Percentiles rank a stretch among this genome's conserved stretches.
These are phyloP conservation scores for Azorinus chamasolen DNA, from an alignment of 2,888 invertebrate genomes.

Conservation along the genomic window DNA sequence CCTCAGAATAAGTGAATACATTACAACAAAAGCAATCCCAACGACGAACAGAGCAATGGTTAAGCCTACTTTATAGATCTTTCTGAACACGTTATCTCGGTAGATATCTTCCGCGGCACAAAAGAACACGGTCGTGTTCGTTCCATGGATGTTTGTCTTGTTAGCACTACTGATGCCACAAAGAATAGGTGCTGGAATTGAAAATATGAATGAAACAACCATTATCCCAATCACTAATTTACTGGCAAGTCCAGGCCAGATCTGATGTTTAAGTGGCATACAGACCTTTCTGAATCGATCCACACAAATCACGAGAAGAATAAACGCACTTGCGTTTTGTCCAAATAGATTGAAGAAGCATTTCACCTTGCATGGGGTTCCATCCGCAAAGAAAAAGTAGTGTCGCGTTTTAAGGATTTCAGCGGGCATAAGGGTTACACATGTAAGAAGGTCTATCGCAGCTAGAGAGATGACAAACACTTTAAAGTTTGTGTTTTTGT, in stretches of 20 bases:
- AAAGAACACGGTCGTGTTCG: conserved; percentile 41
- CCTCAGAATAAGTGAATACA: conserved; percentile 47
- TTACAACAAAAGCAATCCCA: conserved; percentile 34
- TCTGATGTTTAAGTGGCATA: conserved; percentile 56
- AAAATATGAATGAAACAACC: conserved; percentile 25
- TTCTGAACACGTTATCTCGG: conserved; percentile 25
- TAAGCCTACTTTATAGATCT: conserved; percentile 39
- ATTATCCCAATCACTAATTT: conserved; percentile 33
- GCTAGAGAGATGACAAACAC: conserved; percentile 49
- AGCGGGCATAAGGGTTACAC: conserved; percentile 45
- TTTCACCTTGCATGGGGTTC: conserved; percentile 50
- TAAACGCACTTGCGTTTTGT: conserved; percentile 30
- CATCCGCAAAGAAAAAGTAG: conserved; percentile 35
- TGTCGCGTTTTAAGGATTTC: conserved; percentile 48
- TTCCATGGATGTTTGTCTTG: conserved; percentile 24
- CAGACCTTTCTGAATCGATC: conserved; percentile 57
- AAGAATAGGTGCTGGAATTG: conserved; percentile 49
- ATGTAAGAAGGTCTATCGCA: conserved; percentile 45
- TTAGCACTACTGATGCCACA: conserved; percentile 37
- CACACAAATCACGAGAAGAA: conserved; percentile 48
- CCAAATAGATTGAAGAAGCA: conserved; percentile 55
- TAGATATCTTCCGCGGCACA: conserved; percentile 46
- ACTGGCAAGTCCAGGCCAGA: conserved; percentile 40
- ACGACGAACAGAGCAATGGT: conserved; percentile 16
- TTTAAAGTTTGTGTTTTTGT: conserved; percentile 53